Evolutionary conservation across 1,140 invertebrate species (phyloP).

Genomic region (Neotoxoptera formosana): DNA sequence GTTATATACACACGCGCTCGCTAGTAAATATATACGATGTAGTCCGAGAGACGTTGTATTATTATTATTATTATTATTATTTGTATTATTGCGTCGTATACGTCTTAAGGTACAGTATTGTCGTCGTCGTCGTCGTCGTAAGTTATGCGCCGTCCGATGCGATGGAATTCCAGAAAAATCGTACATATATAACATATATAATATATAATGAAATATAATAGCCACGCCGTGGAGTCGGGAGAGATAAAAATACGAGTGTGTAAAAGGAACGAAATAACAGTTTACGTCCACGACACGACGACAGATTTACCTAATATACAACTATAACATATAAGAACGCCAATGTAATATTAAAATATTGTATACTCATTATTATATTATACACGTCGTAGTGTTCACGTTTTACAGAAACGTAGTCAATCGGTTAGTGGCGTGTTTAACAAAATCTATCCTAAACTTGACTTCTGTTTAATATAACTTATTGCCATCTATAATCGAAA

Average conservation of each 20-base stretch:
- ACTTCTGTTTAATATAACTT: neutral
- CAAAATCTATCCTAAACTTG: neutral
- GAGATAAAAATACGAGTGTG: slow-evolving; percentile 8
- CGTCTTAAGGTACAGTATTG: neutral
- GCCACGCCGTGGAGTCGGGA: neutral
- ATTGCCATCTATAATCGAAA: neutral
- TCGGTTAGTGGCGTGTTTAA: neutral
- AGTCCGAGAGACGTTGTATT: neutral
- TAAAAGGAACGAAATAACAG: neutral
- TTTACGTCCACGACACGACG: neutral
- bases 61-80: neutral
- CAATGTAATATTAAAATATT: neutral
- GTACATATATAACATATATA: neutral
- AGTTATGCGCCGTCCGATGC: slow-evolving; percentile 16
- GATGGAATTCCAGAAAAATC: neutral
- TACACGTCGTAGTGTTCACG: neutral
- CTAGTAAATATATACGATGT: neutral
- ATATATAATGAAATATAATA: neutral
- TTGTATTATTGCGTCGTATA: slow-evolving; percentile 22
- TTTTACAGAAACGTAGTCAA: neutral
- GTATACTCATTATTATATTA: neutral
- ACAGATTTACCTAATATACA: neutral
- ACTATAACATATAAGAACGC: neutral
- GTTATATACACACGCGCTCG: neutral
- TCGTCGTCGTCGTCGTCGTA: neutral